Conservation (phyloP, 1,140 invertebrate genomes). For the Vanessa tameamea region DNA sequence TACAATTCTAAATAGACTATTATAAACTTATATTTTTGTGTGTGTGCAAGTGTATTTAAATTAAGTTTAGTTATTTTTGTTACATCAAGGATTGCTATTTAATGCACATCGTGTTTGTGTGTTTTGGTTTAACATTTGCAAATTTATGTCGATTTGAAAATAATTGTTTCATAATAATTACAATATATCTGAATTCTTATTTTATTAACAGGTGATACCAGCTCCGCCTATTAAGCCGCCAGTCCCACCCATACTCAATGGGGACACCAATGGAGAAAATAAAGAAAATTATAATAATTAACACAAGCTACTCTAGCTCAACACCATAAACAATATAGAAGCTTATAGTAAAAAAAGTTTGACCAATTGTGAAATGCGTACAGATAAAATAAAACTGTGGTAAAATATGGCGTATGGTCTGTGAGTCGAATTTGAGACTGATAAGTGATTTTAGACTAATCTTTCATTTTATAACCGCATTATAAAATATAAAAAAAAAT, state of each 20-base stretch:
- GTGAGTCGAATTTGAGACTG: constrained; percentile 47
- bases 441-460: constrained; percentile 43
- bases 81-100: too few species aligned
- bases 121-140: too few species aligned
- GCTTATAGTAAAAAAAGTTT: not conserved
- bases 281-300: constrained; percentile 43
- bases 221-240: constrained; percentile 68
- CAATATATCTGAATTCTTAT: not conserved
- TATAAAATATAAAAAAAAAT: constrained; percentile 40
- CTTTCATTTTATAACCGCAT: constrained; percentile 31
- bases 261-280: constrained; percentile 63
- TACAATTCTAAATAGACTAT: too few species aligned
- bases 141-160: too few species aligned
- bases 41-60: too few species aligned
- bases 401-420: constrained; percentile 4
- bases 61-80: too few species aligned
- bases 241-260: constrained; percentile 62
- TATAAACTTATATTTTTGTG: too few species aligned
- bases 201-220: constrained; percentile 65
- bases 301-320: not conserved
- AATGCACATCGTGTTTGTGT: too few species aligned
- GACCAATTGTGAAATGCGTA: constrained; percentile 21
- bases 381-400: constrained; percentile 7
- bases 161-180: too few species aligned
- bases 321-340: not conserved